Evolutionary conservation across 2,888 invertebrate species (phyloP), one percentile per base, ranked within the genome.

Genomic region (Rhaphigaster nebulosa): DNA sequence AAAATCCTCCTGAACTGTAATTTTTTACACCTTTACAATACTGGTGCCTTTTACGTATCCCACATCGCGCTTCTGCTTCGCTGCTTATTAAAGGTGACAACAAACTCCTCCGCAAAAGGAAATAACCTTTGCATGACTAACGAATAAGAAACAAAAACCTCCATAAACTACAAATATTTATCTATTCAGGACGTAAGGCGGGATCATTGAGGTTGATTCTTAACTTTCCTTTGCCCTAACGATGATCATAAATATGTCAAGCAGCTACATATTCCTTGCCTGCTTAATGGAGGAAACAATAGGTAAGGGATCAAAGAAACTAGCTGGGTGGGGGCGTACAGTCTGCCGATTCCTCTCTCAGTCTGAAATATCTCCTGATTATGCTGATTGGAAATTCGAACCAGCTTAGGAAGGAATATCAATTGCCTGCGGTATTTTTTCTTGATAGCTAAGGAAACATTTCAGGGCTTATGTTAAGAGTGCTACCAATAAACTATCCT

Each of bases 91-190:
- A 29, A 34, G 8, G 10, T 20, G 38, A 76, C 70, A 76, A 38
- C 34, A 38, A 8, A 38, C 38, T 38, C 38, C 38, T 8, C 70
- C 38, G 38, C 34, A 76, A 76, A 76, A 76, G 23, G 20, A 38
- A 70, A 65, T 34, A 65, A 34, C 29, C 65, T 65, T 65, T 65
- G 65, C 65, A 65, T 34, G 65, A 76, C 29, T 38, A 76, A 76
- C 34, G 34, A 34, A 76, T 20, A 38, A 38, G 70, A 38, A 38
- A 76, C 70, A 76, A 76, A 76, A 76, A 38, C 70, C 70, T 10
- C 12, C 70, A 76, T 76, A 76, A 76, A 76, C 70, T 76, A 38
- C 20, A 0, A 38, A 76, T 38, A 76, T 76, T 76, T 76, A 76
- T 76, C 38, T 76, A 76, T 76, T 76, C 38, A 38, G 70, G 38